Evolutionary conservation across 2,113 vertebrate genomes (phyloP).

Genomic region (Petroica traversi): DNA sequence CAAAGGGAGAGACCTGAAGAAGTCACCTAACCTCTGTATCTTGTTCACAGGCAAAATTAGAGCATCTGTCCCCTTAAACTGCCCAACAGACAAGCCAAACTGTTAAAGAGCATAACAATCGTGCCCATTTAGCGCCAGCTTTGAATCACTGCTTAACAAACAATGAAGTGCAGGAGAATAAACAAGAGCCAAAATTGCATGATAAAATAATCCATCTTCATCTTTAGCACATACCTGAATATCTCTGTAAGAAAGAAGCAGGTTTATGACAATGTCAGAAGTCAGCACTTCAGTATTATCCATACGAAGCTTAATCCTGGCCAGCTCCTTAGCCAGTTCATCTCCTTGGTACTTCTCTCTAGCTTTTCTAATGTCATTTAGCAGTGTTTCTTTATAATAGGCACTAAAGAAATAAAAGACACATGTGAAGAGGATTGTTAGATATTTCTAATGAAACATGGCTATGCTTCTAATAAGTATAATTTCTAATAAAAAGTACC

Average conservation of each 20-base stretch:
- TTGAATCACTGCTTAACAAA: not conserved
- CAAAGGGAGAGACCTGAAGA: not conserved
- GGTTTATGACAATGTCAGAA: conserved; percentile 92
- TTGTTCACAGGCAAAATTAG: not conserved
- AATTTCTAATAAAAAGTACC: not conserved
- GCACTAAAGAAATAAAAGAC: conserved; percentile 70
- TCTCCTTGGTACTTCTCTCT: conserved; percentile 92
- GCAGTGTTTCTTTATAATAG: conserved; percentile 88
- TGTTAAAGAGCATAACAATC: not conserved
- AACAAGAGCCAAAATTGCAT: not conserved
- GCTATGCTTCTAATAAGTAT: not conserved
- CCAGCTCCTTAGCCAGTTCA: conserved; percentile 89
- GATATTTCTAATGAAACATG: not conserved
- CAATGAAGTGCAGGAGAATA: not conserved
- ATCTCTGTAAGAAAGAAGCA: conserved; percentile 95
- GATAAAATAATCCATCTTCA: not conserved
- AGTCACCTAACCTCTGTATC: not conserved
- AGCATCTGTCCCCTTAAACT: not conserved
- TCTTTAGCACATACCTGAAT: conserved; percentile 84
- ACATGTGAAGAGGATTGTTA: not conserved
- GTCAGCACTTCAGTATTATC: conserved; percentile 92
- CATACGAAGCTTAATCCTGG: conserved; percentile 90
- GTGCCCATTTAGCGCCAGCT: not conserved
- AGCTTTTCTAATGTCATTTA: conserved; percentile 92
- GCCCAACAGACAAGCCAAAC: not conserved